Evolutionary conservation across 2,113 vertebrate genomes (phyloP).

Genomic region (Plecotus auritus): DNA sequence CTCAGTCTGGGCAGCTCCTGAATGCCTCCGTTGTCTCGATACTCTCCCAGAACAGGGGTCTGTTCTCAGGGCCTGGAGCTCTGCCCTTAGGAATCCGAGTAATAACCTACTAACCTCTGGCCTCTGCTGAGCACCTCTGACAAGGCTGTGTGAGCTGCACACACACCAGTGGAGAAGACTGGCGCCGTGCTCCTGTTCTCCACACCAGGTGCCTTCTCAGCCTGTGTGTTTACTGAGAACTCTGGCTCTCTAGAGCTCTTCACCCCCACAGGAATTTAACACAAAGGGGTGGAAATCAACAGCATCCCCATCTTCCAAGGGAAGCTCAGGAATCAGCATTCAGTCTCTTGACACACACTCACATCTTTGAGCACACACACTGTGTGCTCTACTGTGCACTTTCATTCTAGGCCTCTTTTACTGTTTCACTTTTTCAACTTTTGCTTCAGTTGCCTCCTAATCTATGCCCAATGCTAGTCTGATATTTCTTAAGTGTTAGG

Average conservation of each 20-base stretch:
- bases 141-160: conserved; percentile 54
- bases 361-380: neutral
- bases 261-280: conserved; percentile 42
- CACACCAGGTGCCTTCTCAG: conserved; percentile 51
- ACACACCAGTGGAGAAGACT: conserved; percentile 66
- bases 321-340: neutral
- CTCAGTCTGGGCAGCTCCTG: conserved; percentile 55
- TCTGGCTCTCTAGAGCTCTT: conserved; percentile 19
- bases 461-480: neutral
- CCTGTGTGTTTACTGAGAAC: conserved; percentile 8
- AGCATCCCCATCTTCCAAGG: conserved; percentile 48
- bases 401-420: neutral
- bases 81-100: conserved; percentile 77
- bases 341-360: neutral
- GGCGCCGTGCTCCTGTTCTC: conserved; percentile 27
- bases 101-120: conserved; percentile 74
- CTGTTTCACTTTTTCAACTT: neutral
- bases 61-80: neutral
- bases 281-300: conserved; percentile 55
- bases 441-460: neutral
- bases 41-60: conserved; percentile 52
- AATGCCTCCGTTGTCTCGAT: conserved; percentile 78
- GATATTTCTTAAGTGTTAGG: neutral
- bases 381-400: neutral
- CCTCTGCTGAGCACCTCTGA: conserved; percentile 43